Conservation (phyloP, 1,140 invertebrate genomes). For the Dysdera silvatica region DNA sequence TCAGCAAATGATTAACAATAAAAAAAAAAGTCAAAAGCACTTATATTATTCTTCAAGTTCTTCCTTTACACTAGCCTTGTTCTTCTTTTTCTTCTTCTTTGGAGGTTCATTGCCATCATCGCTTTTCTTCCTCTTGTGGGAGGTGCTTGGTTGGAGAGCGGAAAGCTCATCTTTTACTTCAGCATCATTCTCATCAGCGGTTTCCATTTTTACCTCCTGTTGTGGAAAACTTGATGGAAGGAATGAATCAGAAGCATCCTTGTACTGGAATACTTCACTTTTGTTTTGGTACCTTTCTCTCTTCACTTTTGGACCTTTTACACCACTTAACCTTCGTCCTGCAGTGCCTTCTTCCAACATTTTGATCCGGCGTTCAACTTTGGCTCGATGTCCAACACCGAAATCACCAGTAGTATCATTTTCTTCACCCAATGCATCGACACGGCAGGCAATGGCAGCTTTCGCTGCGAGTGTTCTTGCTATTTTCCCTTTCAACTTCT, state of each 20-base stretch:
- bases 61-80: no score
- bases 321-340: slow-evolving; percentile 65
- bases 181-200: no score
- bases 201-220: no score
- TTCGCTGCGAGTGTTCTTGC: slow-evolving; percentile 96
- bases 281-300: slow-evolving; percentile 85
- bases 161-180: no score
- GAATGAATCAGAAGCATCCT: slow-evolving; percentile 47
- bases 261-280: slow-evolving; percentile 48
- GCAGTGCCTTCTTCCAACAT: slow-evolving; percentile 76
- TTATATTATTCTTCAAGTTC: no score
- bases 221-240: no score
- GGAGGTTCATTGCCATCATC: no score
- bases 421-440: slow-evolving; percentile 93
- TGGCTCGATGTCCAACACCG: slow-evolving; percentile 77
- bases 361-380: slow-evolving; percentile 68
- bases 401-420: slow-evolving; percentile 57
- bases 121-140: no score
- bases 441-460: slow-evolving; percentile 78
- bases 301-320: slow-evolving; percentile 70
- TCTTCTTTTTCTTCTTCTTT: no score
- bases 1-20: no score
- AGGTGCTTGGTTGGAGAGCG: no score
- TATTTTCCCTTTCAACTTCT: slow-evolving; percentile 87
- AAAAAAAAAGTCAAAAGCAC: no score